Evolutionary conservation across 2,888 invertebrate genomes (phyloP).

Genomic region (Pristionchus entomophagus): DNA sequence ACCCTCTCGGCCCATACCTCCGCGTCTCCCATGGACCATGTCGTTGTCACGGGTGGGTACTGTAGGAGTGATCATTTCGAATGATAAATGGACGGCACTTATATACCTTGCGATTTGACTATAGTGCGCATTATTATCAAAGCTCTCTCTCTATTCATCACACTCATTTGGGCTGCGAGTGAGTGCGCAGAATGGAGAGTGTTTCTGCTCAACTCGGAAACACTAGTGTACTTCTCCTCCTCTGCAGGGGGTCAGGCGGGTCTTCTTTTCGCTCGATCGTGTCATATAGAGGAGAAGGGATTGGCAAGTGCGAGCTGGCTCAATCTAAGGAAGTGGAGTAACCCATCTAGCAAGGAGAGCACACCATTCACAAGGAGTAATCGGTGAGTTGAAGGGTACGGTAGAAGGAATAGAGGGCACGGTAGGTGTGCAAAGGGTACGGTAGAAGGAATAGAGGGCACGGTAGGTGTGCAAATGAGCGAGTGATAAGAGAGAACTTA

Average conservation of each 20-base stretch:
- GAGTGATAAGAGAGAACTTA: background rate
- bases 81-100: no score
- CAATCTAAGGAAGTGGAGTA: constrained; percentile 26
- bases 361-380: constrained; percentile 24
- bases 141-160: no score
- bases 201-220: no score
- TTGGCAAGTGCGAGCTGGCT: background rate
- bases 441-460: background rate
- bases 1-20: background rate
- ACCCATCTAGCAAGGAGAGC: constrained; percentile 19
- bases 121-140: no score
- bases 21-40: background rate
- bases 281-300: background rate
- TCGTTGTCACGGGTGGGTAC: constrained; percentile 37
- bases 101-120: background rate
- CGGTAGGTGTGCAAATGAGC: background rate
- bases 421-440: background rate
- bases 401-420: background rate
- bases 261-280: constrained; percentile 26
- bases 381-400: background rate
- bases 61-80: background rate
- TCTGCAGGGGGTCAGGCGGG: constrained; percentile 19
- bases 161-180: no score
- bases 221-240: no score
- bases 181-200: no score